Evolutionary conservation across 1,140 invertebrate species (phyloP).

Genomic region (Zaprionus gabonicus): DNA sequence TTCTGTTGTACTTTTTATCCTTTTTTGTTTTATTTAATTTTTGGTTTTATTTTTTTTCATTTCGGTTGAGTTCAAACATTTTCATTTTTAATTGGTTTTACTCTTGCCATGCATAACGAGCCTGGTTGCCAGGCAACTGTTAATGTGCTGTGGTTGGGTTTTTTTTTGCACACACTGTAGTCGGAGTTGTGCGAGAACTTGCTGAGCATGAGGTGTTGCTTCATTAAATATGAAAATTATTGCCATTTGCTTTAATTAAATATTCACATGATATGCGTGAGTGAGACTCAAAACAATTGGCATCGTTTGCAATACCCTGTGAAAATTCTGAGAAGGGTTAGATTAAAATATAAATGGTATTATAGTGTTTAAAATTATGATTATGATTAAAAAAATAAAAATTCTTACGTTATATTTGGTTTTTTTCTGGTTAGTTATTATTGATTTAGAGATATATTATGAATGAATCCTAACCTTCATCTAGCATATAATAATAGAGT

Average conservation of each 20-base stretch:
- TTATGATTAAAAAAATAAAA: too few species aligned
- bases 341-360: too few species aligned
- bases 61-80: conserved; percentile 38
- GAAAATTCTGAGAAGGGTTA: background rate
- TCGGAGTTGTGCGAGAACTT: conserved; percentile 15
- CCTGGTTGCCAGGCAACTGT: conserved; percentile 63
- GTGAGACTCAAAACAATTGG: background rate
- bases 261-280: conserved; percentile 58
- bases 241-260: conserved; percentile 73
- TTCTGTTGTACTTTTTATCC: conserved; percentile 31
- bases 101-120: conserved; percentile 52
- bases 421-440: too few species aligned
- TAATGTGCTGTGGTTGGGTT: conserved; percentile 56
- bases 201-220: conserved; percentile 69
- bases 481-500: too few species aligned
- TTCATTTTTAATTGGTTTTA: conserved; percentile 70
- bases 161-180: conserved; percentile 41
- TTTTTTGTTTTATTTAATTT: conserved; percentile 43
- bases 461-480: too few species aligned
- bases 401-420: too few species aligned
- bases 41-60: conserved; percentile 39
- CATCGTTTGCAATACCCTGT: background rate
- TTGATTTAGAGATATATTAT: too few species aligned
- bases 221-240: conserved; percentile 81
- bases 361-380: too few species aligned